Base-by-base conservation (phyloP, 1,140 invertebrate species). In the Heliconius nattereri region DNA sequence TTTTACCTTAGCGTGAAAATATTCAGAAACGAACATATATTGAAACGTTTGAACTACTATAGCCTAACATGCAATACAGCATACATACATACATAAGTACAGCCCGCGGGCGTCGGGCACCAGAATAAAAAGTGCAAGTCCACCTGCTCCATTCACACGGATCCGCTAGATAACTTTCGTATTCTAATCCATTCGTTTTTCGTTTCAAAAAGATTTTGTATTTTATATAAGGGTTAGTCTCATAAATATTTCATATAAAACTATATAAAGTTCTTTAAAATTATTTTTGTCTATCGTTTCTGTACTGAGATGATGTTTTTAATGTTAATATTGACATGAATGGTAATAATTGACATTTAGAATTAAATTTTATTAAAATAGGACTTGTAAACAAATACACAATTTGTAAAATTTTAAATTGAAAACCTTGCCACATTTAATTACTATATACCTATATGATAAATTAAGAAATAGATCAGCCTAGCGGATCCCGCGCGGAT, bases 91-190 rank as follows among this genome's bases (percentile, higher is more conserved):
- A n/a, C n/a, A n/a, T n/a, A n/a, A 82, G 83, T 81, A 82, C 82
- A 80, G 76, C 82, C 75, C 73, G 78, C 76, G 73, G 82, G 78
- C 77, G 23, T 66, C 60, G 71, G 71, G 35, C 20, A 72, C 13
- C n/a, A 82, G 73, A 82, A 85, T 82, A 85, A 83, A 83, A 85
- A 83, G 82, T 82, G 81, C 73, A 78, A 79, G 26, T 57, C 71
- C 79, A 91, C 84, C 89, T 91, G 90, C 78, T 85, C 75, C 78
- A 78, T 89, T 91, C 90, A 81, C 89, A 91, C 88, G 89, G 72
- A 83, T 85, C 84, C 83, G 84, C 85, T 85, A 87, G 85, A 91
- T 90, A 86, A 86, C 89, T 89, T 89, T 87, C 84, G 82, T 86
- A 85, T 86, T 85, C 83, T 84, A 85, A 83, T 83, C 84, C 84